These are phyloP conservation scores for Eupelmus urozonus DNA, from an alignment of 2,888 invertebrate species.

Conservation along the genomic window DNA sequence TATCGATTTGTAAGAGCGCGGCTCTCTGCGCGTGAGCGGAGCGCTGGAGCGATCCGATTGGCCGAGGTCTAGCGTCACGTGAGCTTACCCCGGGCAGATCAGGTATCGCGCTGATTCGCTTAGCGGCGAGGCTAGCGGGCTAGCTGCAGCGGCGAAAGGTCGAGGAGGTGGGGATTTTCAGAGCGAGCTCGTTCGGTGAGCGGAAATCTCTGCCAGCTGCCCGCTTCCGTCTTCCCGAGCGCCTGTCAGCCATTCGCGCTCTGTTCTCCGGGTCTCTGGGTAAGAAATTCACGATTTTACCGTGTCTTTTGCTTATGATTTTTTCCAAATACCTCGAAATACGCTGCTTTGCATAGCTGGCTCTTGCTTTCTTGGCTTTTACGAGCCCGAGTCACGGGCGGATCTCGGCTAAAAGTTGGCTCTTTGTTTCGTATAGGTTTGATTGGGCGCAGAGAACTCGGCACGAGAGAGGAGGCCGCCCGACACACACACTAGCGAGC, in stretches of 20 bases:
- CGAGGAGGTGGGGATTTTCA: conserved; percentile 2
- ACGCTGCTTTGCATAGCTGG: too few relatives aligned
- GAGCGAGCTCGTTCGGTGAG: conserved; percentile 37
- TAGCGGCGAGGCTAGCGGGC: conserved; percentile 57
- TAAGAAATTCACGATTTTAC: conserved; percentile 38
- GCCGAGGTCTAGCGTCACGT: conserved; percentile 60
- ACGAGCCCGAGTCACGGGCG: conserved; percentile 19
- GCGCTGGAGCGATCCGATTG: conserved; percentile 55
- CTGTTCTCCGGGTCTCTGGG: conserved; percentile 73
- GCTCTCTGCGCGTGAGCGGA: conserved; percentile 3
- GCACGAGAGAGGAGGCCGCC: conserved; percentile 60
- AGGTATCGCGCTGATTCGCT: conserved; percentile 48
- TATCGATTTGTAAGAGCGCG: conserved; percentile 25
- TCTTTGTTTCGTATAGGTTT: conserved; percentile 68
- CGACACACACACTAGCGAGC: too few relatives aligned
- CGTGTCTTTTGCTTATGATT: background rate
- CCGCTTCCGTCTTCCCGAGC: conserved; percentile 74
- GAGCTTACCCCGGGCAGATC: conserved; percentile 39
- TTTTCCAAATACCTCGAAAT: background rate
- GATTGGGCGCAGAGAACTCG: conserved; percentile 63
- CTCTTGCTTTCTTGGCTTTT: too few relatives aligned
- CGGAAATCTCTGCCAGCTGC: conserved; percentile 69
- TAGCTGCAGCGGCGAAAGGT: conserved; percentile 46
- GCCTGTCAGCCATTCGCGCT: conserved; percentile 75
- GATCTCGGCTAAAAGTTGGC: too few relatives aligned